Base-by-base conservation (phyloP, 2,888 invertebrate genomes). In the Mythimna vitellina region DNA sequence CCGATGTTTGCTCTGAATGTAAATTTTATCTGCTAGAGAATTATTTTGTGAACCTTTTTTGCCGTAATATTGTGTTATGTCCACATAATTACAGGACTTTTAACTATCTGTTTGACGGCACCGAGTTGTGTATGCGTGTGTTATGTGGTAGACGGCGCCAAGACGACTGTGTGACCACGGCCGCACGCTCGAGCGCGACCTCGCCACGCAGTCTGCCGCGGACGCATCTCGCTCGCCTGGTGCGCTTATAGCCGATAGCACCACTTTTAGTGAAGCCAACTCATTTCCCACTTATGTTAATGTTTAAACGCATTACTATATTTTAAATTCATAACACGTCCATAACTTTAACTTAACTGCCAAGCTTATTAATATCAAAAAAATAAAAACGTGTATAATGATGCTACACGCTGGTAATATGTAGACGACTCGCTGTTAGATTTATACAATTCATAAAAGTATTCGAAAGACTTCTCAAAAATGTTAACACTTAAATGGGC, bases 401-500 rank as follows among this genome's bases (percentile, higher is more conserved):
- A 66, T 69, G 60, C 61, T 70, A 32, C 65, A 63, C 14, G 63
- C 56, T n/a, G 35, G 35, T 60, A 46, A 60, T 69, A 54, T 63
- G 65, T 61, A 61, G 75, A 56, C 58, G 35, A 73, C 70, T 69
- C 65, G 69, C 73, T 70, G 73, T 80, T 78, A 81, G 81, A 73
- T 81, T 81, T 83, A 73, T 82, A 77, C 80, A 86, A 87, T 87
- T 85, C 84, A 86, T 89, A 87, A 87, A 89, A 85, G 84, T 82
- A 86, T 85, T 84, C 87, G 81, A 84, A 84, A 85, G 79, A 82
- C 85, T 89, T 89, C 88, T 91, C 88, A 92, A 93, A 95, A 95
- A 93, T 94, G 92, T 95, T 93, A 94, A 94, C 95, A 95, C 94
- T 95, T 93, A 94, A 95, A 94, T 89, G 91, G 92, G 86, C 89